Conservation (phyloP, 2,113 vertebrate species). For the Hirundichthys speculiger region DNA sequence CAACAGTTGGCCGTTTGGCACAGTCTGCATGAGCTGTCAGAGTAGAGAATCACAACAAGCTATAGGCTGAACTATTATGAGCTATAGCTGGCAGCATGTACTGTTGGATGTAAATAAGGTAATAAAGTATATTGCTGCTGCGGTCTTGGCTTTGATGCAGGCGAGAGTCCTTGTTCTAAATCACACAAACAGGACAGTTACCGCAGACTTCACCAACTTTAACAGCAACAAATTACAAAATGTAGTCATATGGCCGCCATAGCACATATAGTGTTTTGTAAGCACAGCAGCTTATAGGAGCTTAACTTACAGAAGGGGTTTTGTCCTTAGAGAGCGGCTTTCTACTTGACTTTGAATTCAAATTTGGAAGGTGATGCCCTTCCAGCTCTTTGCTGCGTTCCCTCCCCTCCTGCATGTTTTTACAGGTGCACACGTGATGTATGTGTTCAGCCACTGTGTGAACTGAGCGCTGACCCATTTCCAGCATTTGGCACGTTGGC, state of each 20-base stretch:
- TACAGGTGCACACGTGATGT: constrained; percentile 79
- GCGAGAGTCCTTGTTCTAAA: constrained; percentile 32
- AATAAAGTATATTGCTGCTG: constrained; percentile 57
- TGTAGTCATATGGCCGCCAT: constrained; percentile 8
- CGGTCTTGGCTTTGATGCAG: constrained; percentile 51
- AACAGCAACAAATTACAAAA: constrained; percentile 29
- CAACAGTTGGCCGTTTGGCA: constrained; percentile 45
- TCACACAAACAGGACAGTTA: constrained; percentile 28
- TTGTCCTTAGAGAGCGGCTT: constrained; percentile 21
- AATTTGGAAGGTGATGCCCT: constrained; percentile 41
- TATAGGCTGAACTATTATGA: constrained; percentile 47
- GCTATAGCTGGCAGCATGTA: constrained; percentile 44
- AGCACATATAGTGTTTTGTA: constrained; percentile 1
- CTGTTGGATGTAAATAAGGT: constrained; percentile 53
- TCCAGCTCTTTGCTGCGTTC: constrained; percentile 38
- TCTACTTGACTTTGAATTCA: constrained; percentile 29
- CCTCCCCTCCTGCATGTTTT: constrained; percentile 68
- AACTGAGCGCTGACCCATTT: constrained; percentile 73
- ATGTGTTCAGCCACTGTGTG: constrained; percentile 70
- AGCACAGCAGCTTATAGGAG: background rate
- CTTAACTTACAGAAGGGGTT: constrained; percentile 3
- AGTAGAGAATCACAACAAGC: constrained; percentile 49
- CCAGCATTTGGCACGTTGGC: constrained; percentile 58
- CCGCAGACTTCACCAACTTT: constrained; percentile 13
- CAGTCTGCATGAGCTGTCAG: constrained; percentile 16